Percentiles rank a stretch among this genome's conserved stretches.
Conservation (phyloP, 2,113 vertebrate genomes). For the Notothenia rossii region DNA sequence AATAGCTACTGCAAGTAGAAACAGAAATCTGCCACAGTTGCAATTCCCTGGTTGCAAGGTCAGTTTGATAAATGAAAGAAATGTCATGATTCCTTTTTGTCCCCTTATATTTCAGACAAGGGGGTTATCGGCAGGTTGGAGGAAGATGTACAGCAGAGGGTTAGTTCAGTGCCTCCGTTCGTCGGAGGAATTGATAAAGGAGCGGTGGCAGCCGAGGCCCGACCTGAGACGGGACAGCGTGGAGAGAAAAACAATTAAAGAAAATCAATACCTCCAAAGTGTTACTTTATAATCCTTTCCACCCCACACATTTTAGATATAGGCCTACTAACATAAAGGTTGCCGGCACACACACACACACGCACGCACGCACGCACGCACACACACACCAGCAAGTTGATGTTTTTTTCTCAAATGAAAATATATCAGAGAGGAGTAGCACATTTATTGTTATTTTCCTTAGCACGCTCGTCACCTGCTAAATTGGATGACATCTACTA, state of each 20-base stretch:
- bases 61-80: constrained; percentile 23
- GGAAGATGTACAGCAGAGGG: constrained; percentile 22
- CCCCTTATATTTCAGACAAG: constrained; percentile 29
- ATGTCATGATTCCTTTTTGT: constrained; percentile 6
- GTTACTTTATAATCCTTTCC: constrained; percentile 53
- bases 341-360: neutral
- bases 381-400: neutral
- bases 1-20: neutral
- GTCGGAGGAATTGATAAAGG: constrained; percentile 31
- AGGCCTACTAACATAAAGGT: neutral
- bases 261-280: constrained; percentile 58
- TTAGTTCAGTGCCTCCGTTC: neutral
- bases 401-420: constrained; percentile 15
- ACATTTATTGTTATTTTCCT: constrained; percentile 37
- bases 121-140: constrained; percentile 40
- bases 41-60: neutral
- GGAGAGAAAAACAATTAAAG: constrained; percentile 34
- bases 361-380: neutral
- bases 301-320: constrained; percentile 43
- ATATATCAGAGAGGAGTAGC: constrained; percentile 19
- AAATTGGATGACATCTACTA: constrained; percentile 28
- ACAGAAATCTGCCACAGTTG: neutral
- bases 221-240: constrained; percentile 1
- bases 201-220: neutral
- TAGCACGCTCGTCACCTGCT: constrained; percentile 1